Conservation (phyloP, 2,113 vertebrate species). For the Lathamus discolor region DNA sequence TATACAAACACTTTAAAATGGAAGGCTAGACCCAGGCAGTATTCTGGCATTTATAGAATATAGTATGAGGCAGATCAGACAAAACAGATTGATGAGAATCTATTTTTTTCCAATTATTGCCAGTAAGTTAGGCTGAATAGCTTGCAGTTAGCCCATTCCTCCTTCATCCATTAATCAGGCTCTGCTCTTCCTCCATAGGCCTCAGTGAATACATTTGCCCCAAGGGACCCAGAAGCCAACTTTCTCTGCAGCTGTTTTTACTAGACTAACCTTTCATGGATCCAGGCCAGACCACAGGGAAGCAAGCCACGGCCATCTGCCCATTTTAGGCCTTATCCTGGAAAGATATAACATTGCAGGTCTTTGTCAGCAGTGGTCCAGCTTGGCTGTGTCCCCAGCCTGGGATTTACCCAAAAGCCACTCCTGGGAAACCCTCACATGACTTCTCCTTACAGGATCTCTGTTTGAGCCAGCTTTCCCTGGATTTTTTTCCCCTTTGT, state of each 20-base stretch:
- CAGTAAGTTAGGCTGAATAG: neutral
- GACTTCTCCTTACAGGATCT: neutral
- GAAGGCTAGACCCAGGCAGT: neutral
- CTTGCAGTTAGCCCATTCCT: neutral
- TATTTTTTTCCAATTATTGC: neutral
- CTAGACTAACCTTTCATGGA: neutral
- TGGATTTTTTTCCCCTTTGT: neutral
- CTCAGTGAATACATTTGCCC: neutral
- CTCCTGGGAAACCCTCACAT: neutral
- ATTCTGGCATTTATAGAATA: neutral
- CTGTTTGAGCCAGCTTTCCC: neutral
- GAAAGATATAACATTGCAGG: neutral
- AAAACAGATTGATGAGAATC: neutral
- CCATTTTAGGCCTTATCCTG: slow-evolving; percentile 10
- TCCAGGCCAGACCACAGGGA: slow-evolving; percentile 18
- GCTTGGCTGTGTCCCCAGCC: neutral
- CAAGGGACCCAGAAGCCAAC: neutral
- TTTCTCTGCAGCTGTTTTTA: slow-evolving; percentile 2
- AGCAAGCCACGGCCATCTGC: neutral
- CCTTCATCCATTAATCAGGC: neutral
- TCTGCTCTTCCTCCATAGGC: neutral
- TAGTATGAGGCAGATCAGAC: neutral
- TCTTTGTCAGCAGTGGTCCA: neutral
- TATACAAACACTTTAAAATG: neutral
- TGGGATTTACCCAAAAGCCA: neutral